Evolutionary conservation across 2,888 invertebrate species (phyloP).

Genomic region (Ornithoptera priamus): DNA sequence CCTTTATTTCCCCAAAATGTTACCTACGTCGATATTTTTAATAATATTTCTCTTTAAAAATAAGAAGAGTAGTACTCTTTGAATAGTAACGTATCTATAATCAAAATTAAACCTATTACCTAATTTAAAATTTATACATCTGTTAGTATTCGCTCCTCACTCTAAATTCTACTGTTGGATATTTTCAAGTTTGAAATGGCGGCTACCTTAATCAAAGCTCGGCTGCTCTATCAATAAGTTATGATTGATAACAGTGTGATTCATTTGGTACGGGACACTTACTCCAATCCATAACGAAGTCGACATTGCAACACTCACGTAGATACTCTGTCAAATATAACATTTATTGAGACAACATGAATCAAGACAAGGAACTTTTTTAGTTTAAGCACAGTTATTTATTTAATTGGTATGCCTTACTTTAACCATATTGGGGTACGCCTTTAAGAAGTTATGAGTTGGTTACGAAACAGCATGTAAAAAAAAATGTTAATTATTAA

Average conservation of each 20-base stretch:
- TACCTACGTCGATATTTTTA: not conserved
- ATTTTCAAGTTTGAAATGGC: not conserved
- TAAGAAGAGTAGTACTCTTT: too few relatives aligned
- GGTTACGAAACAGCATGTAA: not conserved
- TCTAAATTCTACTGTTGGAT: not conserved
- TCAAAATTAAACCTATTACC: too few relatives aligned
- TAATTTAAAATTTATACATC: not conserved
- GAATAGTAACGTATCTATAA: too few relatives aligned
- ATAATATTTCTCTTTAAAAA: not conserved
- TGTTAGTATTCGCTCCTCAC: not conserved
- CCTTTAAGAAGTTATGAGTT: too few relatives aligned
- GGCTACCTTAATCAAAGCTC: constrained; percentile 49
- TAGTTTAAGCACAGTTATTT: not conserved
- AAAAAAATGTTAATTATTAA: not conserved
- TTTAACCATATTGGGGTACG: too few relatives aligned
- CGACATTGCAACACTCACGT: constrained; percentile 30
- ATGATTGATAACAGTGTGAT: constrained; percentile 71
- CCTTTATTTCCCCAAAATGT: not conserved
- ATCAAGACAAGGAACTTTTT: not conserved
- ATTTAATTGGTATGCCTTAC: too few relatives aligned
- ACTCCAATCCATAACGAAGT: constrained; percentile 59
- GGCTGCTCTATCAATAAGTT: constrained; percentile 68
- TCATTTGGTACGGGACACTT: constrained; percentile 43
- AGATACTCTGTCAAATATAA: constrained; percentile 7
- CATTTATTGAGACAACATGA: not conserved